Conservation (phyloP, 2,888 invertebrate species). For the Zygaena filipendulae region DNA sequence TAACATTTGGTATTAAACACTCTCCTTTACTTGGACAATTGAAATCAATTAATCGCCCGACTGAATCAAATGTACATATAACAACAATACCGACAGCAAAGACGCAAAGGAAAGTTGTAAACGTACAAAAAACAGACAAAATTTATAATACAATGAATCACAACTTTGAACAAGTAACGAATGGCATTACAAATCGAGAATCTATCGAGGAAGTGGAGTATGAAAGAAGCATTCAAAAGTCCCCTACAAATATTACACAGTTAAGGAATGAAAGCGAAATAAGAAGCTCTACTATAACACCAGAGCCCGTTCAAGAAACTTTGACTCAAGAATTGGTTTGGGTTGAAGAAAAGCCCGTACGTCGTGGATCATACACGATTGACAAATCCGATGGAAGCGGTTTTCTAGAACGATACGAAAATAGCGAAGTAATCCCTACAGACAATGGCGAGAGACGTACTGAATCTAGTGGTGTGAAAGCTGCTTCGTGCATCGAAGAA, state of each 20-base stretch:
- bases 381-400: constrained; percentile 40
- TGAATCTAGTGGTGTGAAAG: constrained; percentile 39
- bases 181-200: constrained; percentile 15
- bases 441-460: constrained; percentile 40
- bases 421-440: constrained; percentile 43
- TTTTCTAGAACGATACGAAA: constrained; percentile 40
- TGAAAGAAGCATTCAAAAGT: constrained; percentile 21
- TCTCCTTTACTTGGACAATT: constrained; percentile 76
- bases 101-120: constrained; percentile 9
- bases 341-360: constrained; percentile 45
- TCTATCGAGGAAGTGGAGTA: constrained; percentile 20
- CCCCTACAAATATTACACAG: constrained; percentile 40
- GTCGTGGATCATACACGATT: constrained; percentile 57
- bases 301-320: constrained; percentile 47
- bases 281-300: constrained; percentile 44
- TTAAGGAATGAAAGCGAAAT: constrained; percentile 38
- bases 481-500: constrained; percentile 33
- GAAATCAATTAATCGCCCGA: constrained; percentile 32
- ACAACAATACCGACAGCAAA: constrained; percentile 4
- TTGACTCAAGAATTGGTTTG: constrained; percentile 52
- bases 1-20: constrained; percentile 88
- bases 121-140: constrained; percentile 2
- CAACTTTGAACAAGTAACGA: constrained; percentile 19
- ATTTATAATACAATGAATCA: too few species aligned
- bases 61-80: constrained; percentile 18